These are phyloP conservation scores for Archips crataeganus DNA, from an alignment of 2,888 invertebrate genomes.

Conservation along the genomic window DNA sequence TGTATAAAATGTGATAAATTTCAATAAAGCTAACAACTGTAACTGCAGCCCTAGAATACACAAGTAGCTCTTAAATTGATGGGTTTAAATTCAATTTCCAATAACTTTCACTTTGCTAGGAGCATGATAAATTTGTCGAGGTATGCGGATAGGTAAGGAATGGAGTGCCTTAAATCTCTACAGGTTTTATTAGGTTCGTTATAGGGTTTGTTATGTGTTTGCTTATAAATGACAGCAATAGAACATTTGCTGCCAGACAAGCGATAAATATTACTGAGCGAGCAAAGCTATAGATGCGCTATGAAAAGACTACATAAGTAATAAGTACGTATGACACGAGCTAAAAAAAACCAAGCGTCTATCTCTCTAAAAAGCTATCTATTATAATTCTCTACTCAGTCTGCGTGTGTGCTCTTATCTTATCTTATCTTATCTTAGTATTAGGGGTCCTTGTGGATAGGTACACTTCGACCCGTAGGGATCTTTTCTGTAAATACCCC, in stretches of 20 bases:
- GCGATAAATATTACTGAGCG: background rate
- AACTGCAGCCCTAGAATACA: background rate
- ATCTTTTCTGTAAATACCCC: too few species aligned
- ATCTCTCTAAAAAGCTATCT: too few species aligned
- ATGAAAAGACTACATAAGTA: too few species aligned
- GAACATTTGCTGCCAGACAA: background rate
- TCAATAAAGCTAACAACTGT: slow-evolving; percentile 36
- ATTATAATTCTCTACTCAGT: too few species aligned
- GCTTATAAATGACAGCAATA: background rate
- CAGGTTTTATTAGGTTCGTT: slow-evolving; percentile 53
- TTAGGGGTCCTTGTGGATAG: too few species aligned
- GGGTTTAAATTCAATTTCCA: background rate
- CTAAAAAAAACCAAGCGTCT: too few species aligned
- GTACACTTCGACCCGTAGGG: too few species aligned
- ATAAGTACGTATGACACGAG: too few species aligned
- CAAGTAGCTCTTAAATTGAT: background rate
- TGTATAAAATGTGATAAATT: slow-evolving; percentile 45
- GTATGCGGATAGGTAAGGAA: slow-evolving; percentile 52
- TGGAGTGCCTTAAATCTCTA: slow-evolving; percentile 59
- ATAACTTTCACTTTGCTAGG: background rate
- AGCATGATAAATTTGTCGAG: slow-evolving; percentile 19
- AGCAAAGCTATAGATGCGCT: background rate
- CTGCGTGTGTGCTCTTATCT: too few species aligned
- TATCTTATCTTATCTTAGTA: too few species aligned
- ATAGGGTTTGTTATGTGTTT: slow-evolving; percentile 45